These are phyloP conservation scores for Lethenteron camtschaticum DNA, from an alignment of 2,113 vertebrate species.

Conservation along the genomic window DNA sequence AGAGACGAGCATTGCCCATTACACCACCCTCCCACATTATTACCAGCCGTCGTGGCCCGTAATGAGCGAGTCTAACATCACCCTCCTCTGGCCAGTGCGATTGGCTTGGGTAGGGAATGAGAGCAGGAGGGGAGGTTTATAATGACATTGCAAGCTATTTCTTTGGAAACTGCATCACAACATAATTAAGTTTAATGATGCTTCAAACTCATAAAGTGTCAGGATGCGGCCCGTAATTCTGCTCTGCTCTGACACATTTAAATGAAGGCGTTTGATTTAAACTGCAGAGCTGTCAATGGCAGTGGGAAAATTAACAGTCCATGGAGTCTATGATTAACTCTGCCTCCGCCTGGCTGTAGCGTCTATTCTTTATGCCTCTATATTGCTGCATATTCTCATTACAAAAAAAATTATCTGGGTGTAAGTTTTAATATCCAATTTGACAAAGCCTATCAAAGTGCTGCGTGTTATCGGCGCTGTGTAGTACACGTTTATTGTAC, in stretches of 20 bases:
- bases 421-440: too few relatives aligned
- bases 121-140: too few relatives aligned
- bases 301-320: conserved; percentile 4
- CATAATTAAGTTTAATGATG: conserved; percentile 6
- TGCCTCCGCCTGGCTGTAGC: background rate
- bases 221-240: conserved; percentile 4
- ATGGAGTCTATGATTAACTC: conserved; percentile 4
- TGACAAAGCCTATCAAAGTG: too few relatives aligned
- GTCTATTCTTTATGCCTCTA: background rate
- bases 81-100: too few relatives aligned
- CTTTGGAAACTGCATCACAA: conserved; percentile 6
- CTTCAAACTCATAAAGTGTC: conserved; percentile 6
- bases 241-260: conserved; percentile 5
- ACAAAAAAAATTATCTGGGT: background rate
- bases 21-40: too few relatives aligned
- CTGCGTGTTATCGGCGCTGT: too few relatives aligned
- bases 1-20: too few relatives aligned
- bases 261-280: conserved; percentile 6
- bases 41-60: too few relatives aligned
- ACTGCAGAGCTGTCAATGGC: conserved; percentile 5
- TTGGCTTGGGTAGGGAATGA: too few relatives aligned
- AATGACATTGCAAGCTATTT: background rate
- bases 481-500: too few relatives aligned
- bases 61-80: too few relatives aligned
- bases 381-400: conserved; percentile 6